phyloP scores from a whole-genome alignment of 2,888 invertebrate species.

The Acleris literana region DNA sequence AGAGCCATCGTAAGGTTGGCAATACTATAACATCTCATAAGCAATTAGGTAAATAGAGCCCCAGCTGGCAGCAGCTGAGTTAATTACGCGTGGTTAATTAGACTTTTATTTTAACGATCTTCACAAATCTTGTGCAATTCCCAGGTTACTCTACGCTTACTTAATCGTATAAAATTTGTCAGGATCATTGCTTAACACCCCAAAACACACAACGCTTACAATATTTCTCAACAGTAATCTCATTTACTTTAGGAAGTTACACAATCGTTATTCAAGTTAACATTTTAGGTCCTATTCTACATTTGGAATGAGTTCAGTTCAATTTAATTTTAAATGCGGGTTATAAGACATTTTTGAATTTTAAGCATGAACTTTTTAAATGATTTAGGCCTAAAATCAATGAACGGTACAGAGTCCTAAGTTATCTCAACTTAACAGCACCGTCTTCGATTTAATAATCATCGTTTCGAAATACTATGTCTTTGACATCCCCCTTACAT shows the following conservation, averaged over 20 bases:
- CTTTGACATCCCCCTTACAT: slow-evolving; percentile 63
- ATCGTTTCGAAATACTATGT: slow-evolving; percentile 52
- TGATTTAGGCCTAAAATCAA: slow-evolving; percentile 21
- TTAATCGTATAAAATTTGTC: slow-evolving; percentile 28
- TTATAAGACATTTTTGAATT: slow-evolving; percentile 4
- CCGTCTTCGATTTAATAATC: slow-evolving; percentile 48
- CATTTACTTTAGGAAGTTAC: slow-evolving; percentile 25
- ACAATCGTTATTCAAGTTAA: slow-evolving; percentile 20
- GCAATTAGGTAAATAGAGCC: too few species aligned
- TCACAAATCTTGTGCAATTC: not conserved
- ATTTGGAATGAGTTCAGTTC: slow-evolving; percentile 36
- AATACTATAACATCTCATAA: too few species aligned
- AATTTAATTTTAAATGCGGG: slow-evolving; percentile 25
- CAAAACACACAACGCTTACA: slow-evolving; percentile 7
- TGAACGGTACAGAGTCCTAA: slow-evolving; percentile 25
- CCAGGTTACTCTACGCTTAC: slow-evolving; percentile 10
- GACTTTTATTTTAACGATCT: not conserved
- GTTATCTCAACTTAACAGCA: slow-evolving; percentile 41
- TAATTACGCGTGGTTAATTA: not conserved
- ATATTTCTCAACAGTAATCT: slow-evolving; percentile 7
- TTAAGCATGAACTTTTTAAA: not conserved
- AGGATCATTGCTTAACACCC: slow-evolving; percentile 5
- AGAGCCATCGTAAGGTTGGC: too few species aligned
- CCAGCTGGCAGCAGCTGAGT: not conserved
- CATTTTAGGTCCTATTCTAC: slow-evolving; percentile 23